Conservation (phyloP, 1,140 invertebrate genomes). For the Stegodyphus dumicola region DNA sequence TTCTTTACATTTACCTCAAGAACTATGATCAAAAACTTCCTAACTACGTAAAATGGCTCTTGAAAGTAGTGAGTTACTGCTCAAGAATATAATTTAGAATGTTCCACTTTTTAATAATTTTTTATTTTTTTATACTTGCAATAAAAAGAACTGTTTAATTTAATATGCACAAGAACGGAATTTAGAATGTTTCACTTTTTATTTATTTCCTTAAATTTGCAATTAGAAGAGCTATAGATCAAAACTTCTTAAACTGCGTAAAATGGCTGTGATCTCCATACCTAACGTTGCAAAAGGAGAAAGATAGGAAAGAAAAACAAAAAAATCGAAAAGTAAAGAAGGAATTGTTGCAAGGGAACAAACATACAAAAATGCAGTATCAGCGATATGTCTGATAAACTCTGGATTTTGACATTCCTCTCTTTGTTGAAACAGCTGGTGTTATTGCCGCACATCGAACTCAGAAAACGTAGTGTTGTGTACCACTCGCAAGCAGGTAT, state of each 20-base stretch:
- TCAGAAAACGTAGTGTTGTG: not conserved
- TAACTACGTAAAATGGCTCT: no score
- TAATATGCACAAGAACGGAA: not conserved
- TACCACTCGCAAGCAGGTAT: not conserved
- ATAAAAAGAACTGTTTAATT: not conserved
- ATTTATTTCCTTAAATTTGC: not conserved
- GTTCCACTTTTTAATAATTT: no score
- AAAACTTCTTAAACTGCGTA: not conserved
- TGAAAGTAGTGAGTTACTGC: no score
- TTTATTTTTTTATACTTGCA: no score
- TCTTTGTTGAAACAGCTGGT: slow-evolving; percentile 50
- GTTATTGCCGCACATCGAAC: slow-evolving; percentile 48
- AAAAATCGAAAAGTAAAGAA: not conserved
- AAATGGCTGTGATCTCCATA: not conserved
- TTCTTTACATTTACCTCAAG: no score
- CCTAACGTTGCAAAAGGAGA: not conserved
- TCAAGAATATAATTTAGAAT: no score
- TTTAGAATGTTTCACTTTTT: not conserved
- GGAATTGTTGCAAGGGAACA: not conserved
- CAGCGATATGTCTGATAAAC: slow-evolving; percentile 26
- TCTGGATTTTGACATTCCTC: slow-evolving; percentile 19
- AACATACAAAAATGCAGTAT: slow-evolving; percentile 44
- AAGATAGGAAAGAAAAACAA: not conserved
- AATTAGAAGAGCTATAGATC: not conserved
- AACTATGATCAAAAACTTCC: no score